Evolutionary conservation across 2,113 vertebrate species (phyloP).

Genomic region (Nannospalax galili): DNA sequence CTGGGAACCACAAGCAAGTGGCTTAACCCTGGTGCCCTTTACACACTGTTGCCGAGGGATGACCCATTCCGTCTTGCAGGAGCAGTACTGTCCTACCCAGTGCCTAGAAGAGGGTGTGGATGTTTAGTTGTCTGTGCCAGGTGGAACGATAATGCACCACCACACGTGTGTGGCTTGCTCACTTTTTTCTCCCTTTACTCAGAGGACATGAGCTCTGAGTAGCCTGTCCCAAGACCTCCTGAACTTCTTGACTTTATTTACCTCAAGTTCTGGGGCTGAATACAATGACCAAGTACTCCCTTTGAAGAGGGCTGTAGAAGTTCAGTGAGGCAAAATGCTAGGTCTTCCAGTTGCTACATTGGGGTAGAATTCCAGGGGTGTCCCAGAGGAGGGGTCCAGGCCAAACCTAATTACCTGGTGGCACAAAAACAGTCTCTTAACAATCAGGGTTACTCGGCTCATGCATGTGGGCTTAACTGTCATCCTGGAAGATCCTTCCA

Average conservation of each 20-base stretch:
- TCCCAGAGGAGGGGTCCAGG: not conserved
- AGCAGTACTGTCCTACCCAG: not conserved
- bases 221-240: not conserved
- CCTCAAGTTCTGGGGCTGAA: not conserved
- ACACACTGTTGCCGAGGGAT: not conserved
- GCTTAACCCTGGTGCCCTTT: not conserved
- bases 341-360: not conserved
- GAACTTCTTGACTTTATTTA: not conserved
- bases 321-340: not conserved
- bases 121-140: rapidly evolving
- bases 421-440: not conserved
- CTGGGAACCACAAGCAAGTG: not conserved
- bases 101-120: not conserved
- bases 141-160: not conserved
- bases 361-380: too few species aligned
- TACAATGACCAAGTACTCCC: not conserved
- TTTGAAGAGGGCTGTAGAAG: not conserved
- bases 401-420: not conserved
- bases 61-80: rapidly evolving
- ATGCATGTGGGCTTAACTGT: not conserved
- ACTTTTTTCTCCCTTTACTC: not conserved
- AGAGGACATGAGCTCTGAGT: not conserved
- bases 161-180: rapidly evolving
- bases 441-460: not conserved
- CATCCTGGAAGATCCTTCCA: not conserved